phyloP scores from a whole-genome alignment of 2,797 vertebrate species.

The Coendou prehensilis region DNA sequence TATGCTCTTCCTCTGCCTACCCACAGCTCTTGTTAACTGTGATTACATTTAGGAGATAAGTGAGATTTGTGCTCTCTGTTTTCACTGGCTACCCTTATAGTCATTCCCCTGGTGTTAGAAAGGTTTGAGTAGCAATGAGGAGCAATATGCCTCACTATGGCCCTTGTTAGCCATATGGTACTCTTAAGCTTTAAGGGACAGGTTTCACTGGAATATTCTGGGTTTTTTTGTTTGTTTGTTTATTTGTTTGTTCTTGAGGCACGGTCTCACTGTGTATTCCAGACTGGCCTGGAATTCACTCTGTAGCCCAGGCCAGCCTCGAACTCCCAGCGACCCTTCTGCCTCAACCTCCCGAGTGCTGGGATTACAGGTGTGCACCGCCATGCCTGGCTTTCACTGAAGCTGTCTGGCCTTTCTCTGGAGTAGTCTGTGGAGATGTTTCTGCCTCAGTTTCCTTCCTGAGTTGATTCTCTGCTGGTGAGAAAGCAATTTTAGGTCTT shows the following conservation, averaged over 20 bases:
- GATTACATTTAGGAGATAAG: neutral
- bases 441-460: neutral
- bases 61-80: neutral
- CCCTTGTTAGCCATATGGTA: neutral
- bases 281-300: neutral
- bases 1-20: neutral
- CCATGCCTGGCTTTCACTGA: neutral
- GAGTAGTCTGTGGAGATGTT: neutral
- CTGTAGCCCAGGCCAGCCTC: neutral
- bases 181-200: neutral
- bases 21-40: neutral
- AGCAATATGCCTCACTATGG: neutral
- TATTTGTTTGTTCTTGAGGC: neutral
- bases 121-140: neutral
- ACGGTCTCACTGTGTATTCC: neutral
- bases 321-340: neutral
- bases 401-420: neutral
- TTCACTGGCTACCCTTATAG: neutral
- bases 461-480: neutral
- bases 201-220: neutral
- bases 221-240: too few species aligned
- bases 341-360: neutral
- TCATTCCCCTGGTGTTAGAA: neutral
- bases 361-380: neutral
- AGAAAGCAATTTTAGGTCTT: neutral